Evolutionary conservation across 2,888 invertebrate genomes (phyloP).

Genomic region (Mantis religiosa): DNA sequence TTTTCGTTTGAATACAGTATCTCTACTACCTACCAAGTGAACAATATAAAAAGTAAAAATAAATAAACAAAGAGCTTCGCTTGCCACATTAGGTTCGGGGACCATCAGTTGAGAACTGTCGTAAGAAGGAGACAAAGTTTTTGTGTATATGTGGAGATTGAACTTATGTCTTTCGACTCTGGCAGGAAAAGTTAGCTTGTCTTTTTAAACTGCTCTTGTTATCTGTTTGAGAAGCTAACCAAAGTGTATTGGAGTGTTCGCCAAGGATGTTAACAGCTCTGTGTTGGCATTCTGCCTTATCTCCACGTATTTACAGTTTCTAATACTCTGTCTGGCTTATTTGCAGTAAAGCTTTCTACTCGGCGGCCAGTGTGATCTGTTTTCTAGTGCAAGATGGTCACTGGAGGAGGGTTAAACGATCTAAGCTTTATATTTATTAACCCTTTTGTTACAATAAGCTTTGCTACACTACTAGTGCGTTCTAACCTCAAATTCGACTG

Average conservation of each 20-base stretch:
- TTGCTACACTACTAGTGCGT: too few relatives aligned
- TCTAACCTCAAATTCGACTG: too few relatives aligned
- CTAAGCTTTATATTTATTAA: too few relatives aligned
- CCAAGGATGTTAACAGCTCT: background rate
- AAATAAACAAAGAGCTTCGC: too few relatives aligned
- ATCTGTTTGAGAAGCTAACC: background rate
- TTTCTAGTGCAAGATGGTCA: too few relatives aligned
- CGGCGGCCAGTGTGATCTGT: background rate
- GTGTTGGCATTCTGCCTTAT: background rate
- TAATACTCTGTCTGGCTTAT: background rate
- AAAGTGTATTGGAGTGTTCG: background rate
- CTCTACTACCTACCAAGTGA: too few relatives aligned
- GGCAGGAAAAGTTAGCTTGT: background rate
- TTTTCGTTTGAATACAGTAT: too few relatives aligned
- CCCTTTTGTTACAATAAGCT: too few relatives aligned
- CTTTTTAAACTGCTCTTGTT: background rate
- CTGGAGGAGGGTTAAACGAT: too few relatives aligned
- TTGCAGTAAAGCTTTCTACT: background rate
- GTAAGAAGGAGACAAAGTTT: background rate
- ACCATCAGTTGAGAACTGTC: too few relatives aligned
- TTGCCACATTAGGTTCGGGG: too few relatives aligned
- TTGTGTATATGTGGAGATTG: background rate
- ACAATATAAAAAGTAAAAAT: too few relatives aligned
- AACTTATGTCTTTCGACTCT: background rate
- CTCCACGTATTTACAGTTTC: background rate